These are phyloP conservation scores for Dysdera silvatica DNA, from an alignment of 1,140 invertebrate species.

Conservation along the genomic window DNA sequence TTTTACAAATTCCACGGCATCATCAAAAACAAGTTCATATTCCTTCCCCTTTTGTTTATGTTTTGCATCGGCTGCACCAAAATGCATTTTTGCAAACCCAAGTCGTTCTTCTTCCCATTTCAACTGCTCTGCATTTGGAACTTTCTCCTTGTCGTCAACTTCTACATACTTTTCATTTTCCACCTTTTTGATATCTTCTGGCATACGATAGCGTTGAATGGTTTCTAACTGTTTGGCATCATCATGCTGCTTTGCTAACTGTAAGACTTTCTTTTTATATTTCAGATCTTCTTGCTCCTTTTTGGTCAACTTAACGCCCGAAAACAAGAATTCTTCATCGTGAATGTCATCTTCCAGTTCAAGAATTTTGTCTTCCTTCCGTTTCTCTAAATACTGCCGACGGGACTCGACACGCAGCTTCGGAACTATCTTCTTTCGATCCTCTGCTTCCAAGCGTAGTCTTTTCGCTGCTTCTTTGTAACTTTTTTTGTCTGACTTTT, in stretches of 20 bases:
- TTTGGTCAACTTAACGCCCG: constrained; percentile 74
- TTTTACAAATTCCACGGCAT: constrained; percentile 96
- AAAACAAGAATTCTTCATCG: constrained; percentile 96
- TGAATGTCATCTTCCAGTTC: constrained; percentile 88
- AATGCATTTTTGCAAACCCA: constrained; percentile 79
- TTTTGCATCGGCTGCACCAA: constrained; percentile 85
- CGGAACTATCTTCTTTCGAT: constrained; percentile 76
- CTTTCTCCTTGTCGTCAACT: constrained; percentile 74
- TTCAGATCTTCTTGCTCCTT: constrained; percentile 72
- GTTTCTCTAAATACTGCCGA: constrained; percentile 85
- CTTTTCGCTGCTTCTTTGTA: constrained; percentile 88
- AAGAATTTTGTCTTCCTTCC: constrained; percentile 92
- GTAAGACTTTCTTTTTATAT: constrained; percentile 83
- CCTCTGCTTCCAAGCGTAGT: constrained; percentile 69
- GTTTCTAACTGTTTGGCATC: constrained; percentile 83
- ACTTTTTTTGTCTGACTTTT: constrained; percentile 60
- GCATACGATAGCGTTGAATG: constrained; percentile 88
- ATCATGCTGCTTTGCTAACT: constrained; percentile 91
- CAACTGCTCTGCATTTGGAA: constrained; percentile 84
- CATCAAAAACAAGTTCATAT: constrained; percentile 89
- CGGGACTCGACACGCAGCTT: constrained; percentile 82
- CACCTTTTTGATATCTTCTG: constrained; percentile 53
- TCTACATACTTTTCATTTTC: constrained; percentile 68
- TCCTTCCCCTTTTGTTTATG: constrained; percentile 49
- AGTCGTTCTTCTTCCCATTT: constrained; percentile 99